These are phyloP conservation scores for Sebastes wilsoni DNA, from an alignment of 2,797 vertebrate species.

Conservation along the genomic window DNA sequence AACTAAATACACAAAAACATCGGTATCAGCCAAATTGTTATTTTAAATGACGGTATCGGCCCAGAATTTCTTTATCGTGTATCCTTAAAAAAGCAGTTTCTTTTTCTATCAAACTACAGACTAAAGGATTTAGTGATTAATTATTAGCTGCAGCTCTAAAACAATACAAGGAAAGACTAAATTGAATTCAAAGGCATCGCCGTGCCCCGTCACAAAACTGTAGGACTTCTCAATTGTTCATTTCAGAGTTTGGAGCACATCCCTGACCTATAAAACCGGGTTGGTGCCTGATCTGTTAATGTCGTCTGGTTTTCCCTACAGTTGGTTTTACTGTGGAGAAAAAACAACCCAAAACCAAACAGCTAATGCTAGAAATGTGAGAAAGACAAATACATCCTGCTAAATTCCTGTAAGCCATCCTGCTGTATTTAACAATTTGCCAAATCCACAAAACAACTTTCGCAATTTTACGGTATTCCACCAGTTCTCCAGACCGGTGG, in stretches of 20 bases:
- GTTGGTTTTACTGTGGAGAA: neutral
- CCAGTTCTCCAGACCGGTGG: neutral
- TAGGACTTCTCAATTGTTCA: neutral
- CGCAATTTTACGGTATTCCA: conserved; percentile 24
- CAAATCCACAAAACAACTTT: conserved; percentile 48
- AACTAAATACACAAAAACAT: too few relatives aligned
- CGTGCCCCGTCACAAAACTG: neutral
- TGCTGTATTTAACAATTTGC: neutral
- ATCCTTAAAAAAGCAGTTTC: neutral
- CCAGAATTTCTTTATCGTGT: too few relatives aligned
- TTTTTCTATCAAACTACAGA: neutral
- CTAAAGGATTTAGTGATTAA: neutral
- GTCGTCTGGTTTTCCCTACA: neutral
- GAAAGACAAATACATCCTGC: neutral
- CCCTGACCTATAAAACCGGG: neutral
- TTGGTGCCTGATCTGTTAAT: neutral
- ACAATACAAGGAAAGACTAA: neutral
- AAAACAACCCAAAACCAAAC: neutral
- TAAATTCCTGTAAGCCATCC: conserved; percentile 28
- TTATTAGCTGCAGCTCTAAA: neutral
- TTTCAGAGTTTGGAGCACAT: neutral
- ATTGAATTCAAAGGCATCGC: neutral
- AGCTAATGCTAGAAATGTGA: neutral
- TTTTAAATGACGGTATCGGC: too few relatives aligned
- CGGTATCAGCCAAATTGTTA: too few relatives aligned